phyloP scores from a whole-genome alignment of 2,888 invertebrate species.

The Caenorhabditis zanzibari region DNA sequence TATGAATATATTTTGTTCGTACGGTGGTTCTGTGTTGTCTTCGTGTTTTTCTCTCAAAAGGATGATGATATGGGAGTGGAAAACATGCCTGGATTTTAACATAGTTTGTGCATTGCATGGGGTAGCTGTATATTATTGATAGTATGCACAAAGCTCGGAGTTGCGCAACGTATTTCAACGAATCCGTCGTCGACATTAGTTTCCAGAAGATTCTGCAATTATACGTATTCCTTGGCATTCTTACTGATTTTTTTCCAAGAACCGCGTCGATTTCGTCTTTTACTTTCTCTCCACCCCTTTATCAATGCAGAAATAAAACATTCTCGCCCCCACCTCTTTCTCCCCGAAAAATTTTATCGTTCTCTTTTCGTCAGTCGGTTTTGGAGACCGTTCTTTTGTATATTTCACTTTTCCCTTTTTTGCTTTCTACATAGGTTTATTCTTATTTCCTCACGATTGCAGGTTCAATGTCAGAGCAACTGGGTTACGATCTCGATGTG shows the following conservation, averaged over 20 bases:
- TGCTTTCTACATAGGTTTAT: background rate
- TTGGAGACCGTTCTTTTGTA: constrained; percentile 6
- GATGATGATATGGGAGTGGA: too few relatives aligned
- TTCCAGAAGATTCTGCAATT: background rate
- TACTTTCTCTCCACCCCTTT: background rate
- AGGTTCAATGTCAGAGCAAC: constrained; percentile 12
- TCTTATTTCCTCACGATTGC: background rate
- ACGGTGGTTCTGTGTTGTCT: too few relatives aligned
- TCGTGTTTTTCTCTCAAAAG: too few relatives aligned
- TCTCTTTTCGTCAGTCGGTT: constrained; percentile 10
- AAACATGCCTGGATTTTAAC: too few relatives aligned
- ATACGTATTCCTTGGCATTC: background rate
- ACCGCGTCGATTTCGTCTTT: background rate
- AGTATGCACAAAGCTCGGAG: too few relatives aligned
- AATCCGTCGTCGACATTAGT: too few relatives aligned
- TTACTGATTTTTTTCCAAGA: background rate
- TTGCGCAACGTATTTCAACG: too few relatives aligned
- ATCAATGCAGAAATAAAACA: constrained; percentile 15
- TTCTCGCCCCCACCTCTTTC: constrained; percentile 12
- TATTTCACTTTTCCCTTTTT: constrained; percentile 1
- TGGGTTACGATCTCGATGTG: too few relatives aligned
- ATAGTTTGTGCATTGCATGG: too few relatives aligned
- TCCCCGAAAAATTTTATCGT: constrained; percentile 8
- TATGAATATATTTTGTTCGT: too few relatives aligned
- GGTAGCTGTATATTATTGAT: too few relatives aligned